Evolutionary conservation across 1,140 invertebrate species (phyloP).

Genomic region (Whitmania pigra): DNA sequence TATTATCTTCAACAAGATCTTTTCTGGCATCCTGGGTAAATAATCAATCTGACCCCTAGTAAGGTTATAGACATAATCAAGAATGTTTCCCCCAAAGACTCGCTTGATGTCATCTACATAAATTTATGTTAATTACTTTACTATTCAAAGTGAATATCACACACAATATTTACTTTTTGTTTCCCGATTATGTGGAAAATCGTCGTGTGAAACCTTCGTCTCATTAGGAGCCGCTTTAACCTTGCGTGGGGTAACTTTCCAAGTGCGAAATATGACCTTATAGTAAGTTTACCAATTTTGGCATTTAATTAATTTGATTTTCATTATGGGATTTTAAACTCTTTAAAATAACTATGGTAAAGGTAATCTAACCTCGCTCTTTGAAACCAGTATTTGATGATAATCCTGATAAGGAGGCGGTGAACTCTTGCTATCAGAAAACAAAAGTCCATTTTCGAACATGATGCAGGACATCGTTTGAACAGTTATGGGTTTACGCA

Average conservation of each 20-base stretch:
- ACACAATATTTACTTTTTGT: background rate
- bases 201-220: background rate
- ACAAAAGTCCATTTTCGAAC: background rate
- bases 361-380: background rate
- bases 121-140: background rate
- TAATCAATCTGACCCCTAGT: conserved; percentile 2
- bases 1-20: conserved; percentile 2
- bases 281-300: background rate
- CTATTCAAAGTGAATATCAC: background rate
- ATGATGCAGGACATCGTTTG: too few relatives aligned
- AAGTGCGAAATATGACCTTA: conserved; percentile 8
- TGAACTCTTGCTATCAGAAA: background rate
- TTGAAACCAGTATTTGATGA: conserved; percentile 8
- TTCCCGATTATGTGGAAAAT: background rate
- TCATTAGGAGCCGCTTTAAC: background rate
- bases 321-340: background rate
- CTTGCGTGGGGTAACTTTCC: background rate
- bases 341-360: background rate
- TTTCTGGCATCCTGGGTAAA: conserved; percentile 10
- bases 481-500: too few relatives aligned
- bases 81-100: background rate
- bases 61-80: background rate
- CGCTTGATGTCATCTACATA: background rate
- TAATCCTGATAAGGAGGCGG: conserved; percentile 8
- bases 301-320: too few relatives aligned